phyloP scores from a whole-genome alignment of 2,888 invertebrate species.

The Tenthredo livida region DNA sequence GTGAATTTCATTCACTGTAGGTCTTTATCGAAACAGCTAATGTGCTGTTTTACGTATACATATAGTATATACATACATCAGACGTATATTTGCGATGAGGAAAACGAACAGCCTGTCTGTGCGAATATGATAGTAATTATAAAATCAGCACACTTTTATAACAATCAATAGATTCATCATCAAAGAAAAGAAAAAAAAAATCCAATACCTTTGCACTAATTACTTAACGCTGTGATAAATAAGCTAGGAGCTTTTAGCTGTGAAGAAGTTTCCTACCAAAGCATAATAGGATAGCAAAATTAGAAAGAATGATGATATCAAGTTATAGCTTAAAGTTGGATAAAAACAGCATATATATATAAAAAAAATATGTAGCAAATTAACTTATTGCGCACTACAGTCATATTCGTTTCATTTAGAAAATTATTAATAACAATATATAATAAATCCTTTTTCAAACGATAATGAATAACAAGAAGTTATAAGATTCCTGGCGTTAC shows the following conservation, averaged over 20 bases:
- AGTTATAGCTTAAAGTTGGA: slow-evolving; percentile 21
- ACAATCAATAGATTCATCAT: slow-evolving; percentile 46
- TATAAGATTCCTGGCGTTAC: slow-evolving; percentile 10
- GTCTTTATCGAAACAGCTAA: slow-evolving; percentile 6
- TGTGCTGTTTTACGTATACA: neutral
- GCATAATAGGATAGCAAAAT: slow-evolving; percentile 21
- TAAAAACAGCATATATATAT: slow-evolving; percentile 34
- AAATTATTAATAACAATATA: slow-evolving; percentile 6
- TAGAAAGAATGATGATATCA: slow-evolving; percentile 18
- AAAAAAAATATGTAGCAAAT: slow-evolving; percentile 33
- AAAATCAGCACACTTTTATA: slow-evolving; percentile 46
- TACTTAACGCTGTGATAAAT: slow-evolving; percentile 47
- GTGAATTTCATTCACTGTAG: slow-evolving; percentile 25
- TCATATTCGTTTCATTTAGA: neutral
- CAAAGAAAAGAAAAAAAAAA: neutral
- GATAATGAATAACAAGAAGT: slow-evolving; percentile 14
- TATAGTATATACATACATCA: neutral
- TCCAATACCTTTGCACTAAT: slow-evolving; percentile 44
- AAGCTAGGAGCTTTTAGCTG: slow-evolving; percentile 47
- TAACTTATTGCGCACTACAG: slow-evolving; percentile 16
- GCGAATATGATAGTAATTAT: neutral
- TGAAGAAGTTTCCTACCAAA: slow-evolving; percentile 42
- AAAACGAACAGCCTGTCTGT: neutral
- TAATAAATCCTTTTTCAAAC: neutral
- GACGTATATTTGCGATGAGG: neutral